Evolutionary conservation across 1,140 invertebrate species (phyloP).

Genomic region (Drosophila equinoxialis): DNA sequence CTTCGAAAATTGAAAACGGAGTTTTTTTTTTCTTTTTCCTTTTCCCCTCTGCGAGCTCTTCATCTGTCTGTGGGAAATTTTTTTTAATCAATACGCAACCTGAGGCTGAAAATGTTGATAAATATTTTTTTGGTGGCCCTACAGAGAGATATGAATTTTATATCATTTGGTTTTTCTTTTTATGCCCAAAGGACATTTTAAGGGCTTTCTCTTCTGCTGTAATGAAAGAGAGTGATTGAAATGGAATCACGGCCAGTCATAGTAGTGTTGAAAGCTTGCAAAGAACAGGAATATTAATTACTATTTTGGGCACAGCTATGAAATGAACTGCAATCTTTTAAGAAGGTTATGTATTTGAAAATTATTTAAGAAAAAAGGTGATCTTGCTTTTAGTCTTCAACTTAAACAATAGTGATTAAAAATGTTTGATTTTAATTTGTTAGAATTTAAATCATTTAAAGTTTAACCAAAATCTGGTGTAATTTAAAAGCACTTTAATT

Average conservation of each 20-base stretch:
- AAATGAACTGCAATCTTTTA: too few species aligned
- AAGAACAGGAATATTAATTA: background rate
- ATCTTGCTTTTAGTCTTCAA: too few species aligned
- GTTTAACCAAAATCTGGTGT: too few species aligned
- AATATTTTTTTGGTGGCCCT: conserved; percentile 61
- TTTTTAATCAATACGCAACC: conserved; percentile 75
- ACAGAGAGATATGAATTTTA: conserved; percentile 53
- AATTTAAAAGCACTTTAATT: background rate
- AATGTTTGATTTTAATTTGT: too few species aligned
- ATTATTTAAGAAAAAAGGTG: too few species aligned
- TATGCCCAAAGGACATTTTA: conserved; percentile 17
- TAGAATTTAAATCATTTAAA: too few species aligned
- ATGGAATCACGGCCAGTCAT: background rate
- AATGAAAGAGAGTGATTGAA: background rate
- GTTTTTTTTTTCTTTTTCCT: background rate
- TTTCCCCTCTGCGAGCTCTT: background rate
- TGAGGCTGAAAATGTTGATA: conserved; percentile 65
- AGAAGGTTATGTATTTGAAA: too few species aligned
- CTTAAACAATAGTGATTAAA: too few species aligned
- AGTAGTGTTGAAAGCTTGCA: background rate
- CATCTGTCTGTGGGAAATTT: conserved; percentile 38
- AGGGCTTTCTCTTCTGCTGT: background rate
- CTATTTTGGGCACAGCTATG: background rate
- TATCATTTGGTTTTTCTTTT: conserved; percentile 48
- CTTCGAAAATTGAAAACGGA: background rate